These are phyloP conservation scores for Drosophila nigricruria DNA, from an alignment of 2,888 invertebrate species.

Conservation along the genomic window DNA sequence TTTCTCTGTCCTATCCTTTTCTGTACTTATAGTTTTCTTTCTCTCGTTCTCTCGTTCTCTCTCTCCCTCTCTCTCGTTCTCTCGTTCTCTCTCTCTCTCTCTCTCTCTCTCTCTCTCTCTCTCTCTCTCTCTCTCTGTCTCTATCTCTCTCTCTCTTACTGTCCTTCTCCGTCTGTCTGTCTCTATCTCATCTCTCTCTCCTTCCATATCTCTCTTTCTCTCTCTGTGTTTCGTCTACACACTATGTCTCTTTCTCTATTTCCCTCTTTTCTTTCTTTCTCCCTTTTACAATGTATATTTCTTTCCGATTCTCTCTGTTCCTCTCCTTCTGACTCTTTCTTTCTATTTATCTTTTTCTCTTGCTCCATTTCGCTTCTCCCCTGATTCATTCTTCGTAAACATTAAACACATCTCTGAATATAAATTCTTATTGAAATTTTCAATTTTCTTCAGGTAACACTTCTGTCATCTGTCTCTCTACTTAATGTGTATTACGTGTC, in stretches of 20 bases:
- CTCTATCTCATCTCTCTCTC: not conserved
- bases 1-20: not conserved
- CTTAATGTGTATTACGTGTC: not conserved
- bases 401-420: not conserved
- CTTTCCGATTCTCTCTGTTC: not conserved
- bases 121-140: not conserved
- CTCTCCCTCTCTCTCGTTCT: not conserved
- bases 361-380: no score
- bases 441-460: no score
- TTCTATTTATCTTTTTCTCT: not conserved
- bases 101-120: not conserved
- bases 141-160: not conserved
- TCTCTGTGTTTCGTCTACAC: not conserved
- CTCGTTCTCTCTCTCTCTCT: not conserved
- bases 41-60: not conserved
- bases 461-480: not conserved
- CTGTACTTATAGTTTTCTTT: no score
- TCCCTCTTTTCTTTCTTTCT: not conserved
- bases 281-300: no score
- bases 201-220: no score
- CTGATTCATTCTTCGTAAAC: not conserved
- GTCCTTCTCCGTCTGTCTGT: no score
- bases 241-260: not conserved
- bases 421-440: not conserved
- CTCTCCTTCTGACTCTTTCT: not conserved